Percentiles rank a stretch among this genome's conserved stretches.
phyloP scores from a whole-genome alignment of 1,140 invertebrate species.

The Heliconius nattereri region DNA sequence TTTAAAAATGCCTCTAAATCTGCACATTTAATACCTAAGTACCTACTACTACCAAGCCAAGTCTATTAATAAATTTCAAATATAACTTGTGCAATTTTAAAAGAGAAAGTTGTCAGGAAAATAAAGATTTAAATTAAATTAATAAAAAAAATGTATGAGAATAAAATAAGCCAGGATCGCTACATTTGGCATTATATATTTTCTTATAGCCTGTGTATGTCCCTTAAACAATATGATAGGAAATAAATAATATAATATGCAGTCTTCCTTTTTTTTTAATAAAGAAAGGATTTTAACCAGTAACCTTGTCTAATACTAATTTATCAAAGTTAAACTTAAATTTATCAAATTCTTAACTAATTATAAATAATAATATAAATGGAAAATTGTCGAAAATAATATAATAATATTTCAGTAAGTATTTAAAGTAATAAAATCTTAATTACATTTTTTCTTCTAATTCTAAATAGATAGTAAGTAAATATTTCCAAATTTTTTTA shows the following conservation, averaged over 20 bases:
- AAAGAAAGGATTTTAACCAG: background rate
- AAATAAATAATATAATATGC: background rate
- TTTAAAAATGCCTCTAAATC: background rate
- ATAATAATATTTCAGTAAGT: background rate
- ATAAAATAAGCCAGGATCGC: background rate
- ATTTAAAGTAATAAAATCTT: background rate
- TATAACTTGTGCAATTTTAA: background rate
- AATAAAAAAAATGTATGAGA: background rate
- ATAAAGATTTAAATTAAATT: background rate
- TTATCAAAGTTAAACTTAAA: background rate
- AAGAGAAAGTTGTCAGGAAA: background rate
- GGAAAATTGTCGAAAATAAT: background rate
- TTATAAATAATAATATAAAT: background rate
- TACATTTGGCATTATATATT: background rate
- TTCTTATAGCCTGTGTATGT: background rate
- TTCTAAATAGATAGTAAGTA: background rate
- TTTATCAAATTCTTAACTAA: background rate
- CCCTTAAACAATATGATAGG: background rate
- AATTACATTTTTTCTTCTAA: background rate
- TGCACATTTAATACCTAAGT: background rate
- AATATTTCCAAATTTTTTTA: background rate
- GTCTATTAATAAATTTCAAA: background rate
- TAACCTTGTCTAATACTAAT: background rate
- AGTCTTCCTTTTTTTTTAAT: background rate
- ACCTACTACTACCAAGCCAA: conserved; percentile 11